Evolutionary conservation across 2,888 invertebrate species (phyloP).

Genomic region (Apeira syringaria): DNA sequence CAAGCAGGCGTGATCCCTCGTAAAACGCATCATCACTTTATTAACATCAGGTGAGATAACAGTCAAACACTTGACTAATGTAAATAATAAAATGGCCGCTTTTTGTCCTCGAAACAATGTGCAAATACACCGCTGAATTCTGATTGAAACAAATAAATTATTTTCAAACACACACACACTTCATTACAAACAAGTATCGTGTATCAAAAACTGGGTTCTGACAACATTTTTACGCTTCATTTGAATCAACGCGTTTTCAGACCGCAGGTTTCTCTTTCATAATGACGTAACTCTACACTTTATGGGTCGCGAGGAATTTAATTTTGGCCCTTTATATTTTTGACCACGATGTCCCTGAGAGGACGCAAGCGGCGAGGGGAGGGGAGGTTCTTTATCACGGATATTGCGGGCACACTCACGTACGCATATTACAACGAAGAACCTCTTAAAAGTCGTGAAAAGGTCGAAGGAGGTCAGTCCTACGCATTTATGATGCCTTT

Average conservation of each 20-base stretch:
- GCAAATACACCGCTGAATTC: too few relatives aligned
- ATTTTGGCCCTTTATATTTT: constrained; percentile 75
- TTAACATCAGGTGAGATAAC: too few relatives aligned
- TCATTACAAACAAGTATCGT: constrained; percentile 23
- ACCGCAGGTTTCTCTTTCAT: constrained; percentile 27
- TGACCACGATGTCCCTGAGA: constrained; percentile 55
- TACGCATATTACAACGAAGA: constrained; percentile 67
- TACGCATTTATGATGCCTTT: constrained; percentile 47
- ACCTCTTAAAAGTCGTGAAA: constrained; percentile 66
- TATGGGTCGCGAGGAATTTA: constrained; percentile 72
- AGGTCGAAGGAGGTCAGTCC: constrained; percentile 59
- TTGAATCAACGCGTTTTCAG: constrained; percentile 9
- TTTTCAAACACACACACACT: not conserved
- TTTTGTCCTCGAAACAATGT: too few relatives aligned
- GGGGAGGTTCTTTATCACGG: constrained; percentile 54
- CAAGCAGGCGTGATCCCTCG: too few relatives aligned
- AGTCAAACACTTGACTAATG: too few relatives aligned
- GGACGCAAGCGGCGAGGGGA: constrained; percentile 8
- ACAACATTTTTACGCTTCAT: constrained; percentile 18
- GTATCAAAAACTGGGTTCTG: constrained; percentile 21
- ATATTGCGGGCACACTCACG: constrained; percentile 60
- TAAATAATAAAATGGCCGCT: too few relatives aligned
- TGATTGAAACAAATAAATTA: too few relatives aligned
- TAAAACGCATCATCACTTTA: too few relatives aligned
- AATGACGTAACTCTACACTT: constrained; percentile 80